A percentile compares a stretch with the other conserved stretches of the same genome.
Evolutionary conservation across 2,113 vertebrate genomes (phyloP).

Genomic region (Abramis brama): DNA sequence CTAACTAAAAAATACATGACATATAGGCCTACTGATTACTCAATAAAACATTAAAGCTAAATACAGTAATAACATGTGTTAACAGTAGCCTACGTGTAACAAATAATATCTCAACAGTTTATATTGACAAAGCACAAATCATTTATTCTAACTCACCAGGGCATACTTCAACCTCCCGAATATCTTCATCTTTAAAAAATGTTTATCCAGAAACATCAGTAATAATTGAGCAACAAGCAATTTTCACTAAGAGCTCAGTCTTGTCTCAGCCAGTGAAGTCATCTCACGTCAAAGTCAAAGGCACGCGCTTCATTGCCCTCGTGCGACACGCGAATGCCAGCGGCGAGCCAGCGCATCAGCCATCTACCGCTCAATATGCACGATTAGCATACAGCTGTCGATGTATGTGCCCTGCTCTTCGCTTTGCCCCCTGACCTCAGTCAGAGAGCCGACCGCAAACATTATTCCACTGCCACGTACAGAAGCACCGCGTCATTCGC

Average conservation of each 20-base stretch:
- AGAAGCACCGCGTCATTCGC: constrained; percentile 12
- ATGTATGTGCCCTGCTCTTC: constrained; percentile 31
- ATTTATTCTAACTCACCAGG: constrained; percentile 76
- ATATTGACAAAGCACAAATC: neutral
- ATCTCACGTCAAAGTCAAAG: neutral
- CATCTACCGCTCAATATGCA: constrained; percentile 24
- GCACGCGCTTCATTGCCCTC: constrained; percentile 7
- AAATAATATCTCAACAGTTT: neutral
- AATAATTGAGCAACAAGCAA: neutral
- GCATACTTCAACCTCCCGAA: constrained; percentile 76
- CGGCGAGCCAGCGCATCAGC: constrained; percentile 13
- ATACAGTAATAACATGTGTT: neutral
- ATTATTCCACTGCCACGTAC: constrained; percentile 53
- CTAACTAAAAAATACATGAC: neutral
- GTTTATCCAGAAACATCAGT: constrained; percentile 68
- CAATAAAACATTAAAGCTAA: neutral
- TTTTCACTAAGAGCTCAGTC: neutral
- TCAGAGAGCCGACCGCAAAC: constrained; percentile 60
- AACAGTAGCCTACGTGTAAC: neutral
- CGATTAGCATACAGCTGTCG: constrained; percentile 78
- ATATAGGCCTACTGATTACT: neutral
- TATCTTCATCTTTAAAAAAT: constrained; percentile 80
- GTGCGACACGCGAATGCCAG: constrained; percentile 1
- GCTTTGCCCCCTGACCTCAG: constrained; percentile 58
- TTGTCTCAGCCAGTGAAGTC: neutral